A percentile compares a stretch with the other conserved stretches of the same genome.
These are phyloP conservation scores for Coptodon bakossiorum DNA, from an alignment of 2,113 vertebrate species.

Conservation along the genomic window DNA sequence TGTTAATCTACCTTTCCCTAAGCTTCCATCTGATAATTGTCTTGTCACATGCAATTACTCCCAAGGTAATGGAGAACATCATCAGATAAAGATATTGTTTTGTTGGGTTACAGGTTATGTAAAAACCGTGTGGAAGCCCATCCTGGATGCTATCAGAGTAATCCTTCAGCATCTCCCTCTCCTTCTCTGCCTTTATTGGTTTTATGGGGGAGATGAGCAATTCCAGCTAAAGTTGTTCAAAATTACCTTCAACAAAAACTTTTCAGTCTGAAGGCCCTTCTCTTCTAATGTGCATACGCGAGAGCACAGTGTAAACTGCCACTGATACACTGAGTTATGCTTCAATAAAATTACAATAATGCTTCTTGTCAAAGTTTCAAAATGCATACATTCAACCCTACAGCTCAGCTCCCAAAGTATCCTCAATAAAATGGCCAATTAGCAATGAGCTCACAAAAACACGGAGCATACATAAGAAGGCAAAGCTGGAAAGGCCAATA, in stretches of 20 bases:
- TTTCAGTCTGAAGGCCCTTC: neutral
- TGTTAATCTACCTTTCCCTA: neutral
- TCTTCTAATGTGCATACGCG: neutral
- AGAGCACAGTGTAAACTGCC: neutral
- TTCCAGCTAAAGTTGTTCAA: neutral
- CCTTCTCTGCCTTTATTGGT: neutral
- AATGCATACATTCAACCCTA: neutral
- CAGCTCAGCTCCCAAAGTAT: neutral
- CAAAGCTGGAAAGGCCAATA: neutral
- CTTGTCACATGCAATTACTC: neutral
- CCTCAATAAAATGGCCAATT: neutral
- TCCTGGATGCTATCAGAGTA: neutral
- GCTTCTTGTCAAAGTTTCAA: neutral
- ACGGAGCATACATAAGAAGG: neutral
- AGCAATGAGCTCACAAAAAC: neutral
- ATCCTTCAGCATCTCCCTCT: neutral
- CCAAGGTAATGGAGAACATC: neutral
- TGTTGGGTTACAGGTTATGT: neutral
- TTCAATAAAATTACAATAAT: neutral
- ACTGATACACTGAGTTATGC: neutral
- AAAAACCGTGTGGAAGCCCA: neutral
- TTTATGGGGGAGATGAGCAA: neutral
- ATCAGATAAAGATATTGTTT: neutral
- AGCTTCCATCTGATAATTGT: neutral
- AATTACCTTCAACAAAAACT: neutral